phyloP scores from a whole-genome alignment of 2,888 invertebrate genomes.

The Rapana venosa region DNA sequence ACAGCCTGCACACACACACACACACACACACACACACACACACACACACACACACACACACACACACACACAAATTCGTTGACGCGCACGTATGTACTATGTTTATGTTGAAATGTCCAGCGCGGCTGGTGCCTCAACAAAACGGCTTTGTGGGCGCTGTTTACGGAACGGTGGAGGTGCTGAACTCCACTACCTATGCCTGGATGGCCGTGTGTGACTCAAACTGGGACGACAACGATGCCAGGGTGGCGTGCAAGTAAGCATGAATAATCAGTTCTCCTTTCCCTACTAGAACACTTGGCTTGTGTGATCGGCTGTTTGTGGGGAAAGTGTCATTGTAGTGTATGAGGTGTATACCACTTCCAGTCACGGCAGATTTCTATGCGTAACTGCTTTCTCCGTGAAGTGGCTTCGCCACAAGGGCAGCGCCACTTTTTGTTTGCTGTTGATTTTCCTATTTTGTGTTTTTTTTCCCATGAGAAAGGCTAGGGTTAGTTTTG shows the following conservation, averaged over 20 bases:
- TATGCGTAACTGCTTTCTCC: too few relatives aligned
- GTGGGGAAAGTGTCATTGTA: not conserved
- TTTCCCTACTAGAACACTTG: not conserved
- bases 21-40: too few relatives aligned
- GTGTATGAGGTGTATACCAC: not conserved
- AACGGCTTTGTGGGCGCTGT: conserved; percentile 25
- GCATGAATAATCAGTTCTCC: not conserved
- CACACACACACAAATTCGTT: too few relatives aligned
- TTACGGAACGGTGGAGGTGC: conserved; percentile 32
- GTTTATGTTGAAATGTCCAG: conserved; percentile 24
- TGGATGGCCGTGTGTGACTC: conserved; percentile 62
- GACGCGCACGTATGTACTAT: not conserved
- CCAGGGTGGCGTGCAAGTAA: conserved; percentile 58
- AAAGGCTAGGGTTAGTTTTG: too few relatives aligned
- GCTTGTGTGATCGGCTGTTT: not conserved
- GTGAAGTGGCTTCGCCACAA: too few relatives aligned
- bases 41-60: too few relatives aligned
- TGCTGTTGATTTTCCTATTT: too few relatives aligned
- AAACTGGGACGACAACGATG: conserved; percentile 61
- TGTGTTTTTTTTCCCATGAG: too few relatives aligned
- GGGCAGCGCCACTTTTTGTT: too few relatives aligned
- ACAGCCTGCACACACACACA: too few relatives aligned
- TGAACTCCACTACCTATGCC: conserved; percentile 13
- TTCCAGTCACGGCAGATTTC: too few relatives aligned
- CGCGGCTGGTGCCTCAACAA: conserved; percentile 36